phyloP scores from a whole-genome alignment of 2,797 vertebrate species.

The Eulemur rubriventer region DNA sequence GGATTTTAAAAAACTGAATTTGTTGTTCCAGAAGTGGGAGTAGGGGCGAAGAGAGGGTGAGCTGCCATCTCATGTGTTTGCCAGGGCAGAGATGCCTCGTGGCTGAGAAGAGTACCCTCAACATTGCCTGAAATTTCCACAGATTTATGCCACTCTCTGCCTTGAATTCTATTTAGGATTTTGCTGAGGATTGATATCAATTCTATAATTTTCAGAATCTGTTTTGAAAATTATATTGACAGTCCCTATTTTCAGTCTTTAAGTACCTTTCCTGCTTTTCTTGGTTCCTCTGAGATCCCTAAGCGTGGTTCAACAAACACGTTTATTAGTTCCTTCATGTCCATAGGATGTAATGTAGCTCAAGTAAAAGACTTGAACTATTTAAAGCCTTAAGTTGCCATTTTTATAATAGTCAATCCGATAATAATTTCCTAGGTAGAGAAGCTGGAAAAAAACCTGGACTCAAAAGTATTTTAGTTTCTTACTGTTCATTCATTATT shows the following conservation, averaged over 20 bases:
- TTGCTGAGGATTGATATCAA: background rate
- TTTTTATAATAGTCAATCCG: background rate
- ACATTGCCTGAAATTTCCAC: background rate
- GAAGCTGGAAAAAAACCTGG: background rate
- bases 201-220: background rate
- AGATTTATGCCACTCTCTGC: background rate
- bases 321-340: background rate
- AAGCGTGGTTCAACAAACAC: background rate
- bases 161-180: slow-evolving; percentile 3
- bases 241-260: background rate
- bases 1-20: background rate
- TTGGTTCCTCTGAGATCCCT: background rate
- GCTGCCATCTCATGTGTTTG: background rate
- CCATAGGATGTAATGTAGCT: background rate
- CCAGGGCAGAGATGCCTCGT: background rate
- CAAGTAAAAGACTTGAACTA: background rate
- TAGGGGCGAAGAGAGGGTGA: background rate
- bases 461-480: background rate
- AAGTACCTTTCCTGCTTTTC: background rate
- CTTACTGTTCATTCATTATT: background rate
- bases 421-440: background rate
- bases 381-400: background rate
- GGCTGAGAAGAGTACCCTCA: background rate
- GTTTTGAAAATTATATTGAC: background rate
- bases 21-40: background rate